Base-by-base conservation (phyloP, 1,140 invertebrate species). In the Archegozetes longisetosus region DNA sequence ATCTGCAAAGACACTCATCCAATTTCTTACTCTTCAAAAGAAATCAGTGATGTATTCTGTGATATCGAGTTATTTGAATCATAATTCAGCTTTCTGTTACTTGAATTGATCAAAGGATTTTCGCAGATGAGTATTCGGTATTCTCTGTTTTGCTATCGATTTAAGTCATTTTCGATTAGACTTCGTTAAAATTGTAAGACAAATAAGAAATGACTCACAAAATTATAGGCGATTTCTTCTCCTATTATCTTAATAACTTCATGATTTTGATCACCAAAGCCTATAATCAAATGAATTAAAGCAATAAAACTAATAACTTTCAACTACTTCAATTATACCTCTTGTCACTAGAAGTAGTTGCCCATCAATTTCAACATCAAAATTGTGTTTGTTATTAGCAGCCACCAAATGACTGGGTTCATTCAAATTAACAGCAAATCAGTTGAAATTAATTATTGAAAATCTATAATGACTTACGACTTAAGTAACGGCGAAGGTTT, bases 101-200 rank as follows among this genome's bases (percentile, higher is more conserved):
- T n/a, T 53, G 57, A 53, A 29, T 40, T 4, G 14, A 58, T 49
- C 24, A 58, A 40, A 6, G 57, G 57, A 6, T 20, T 24, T 25
- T 58, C 57, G 22, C 48, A 51, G 9, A 58, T 58, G 27, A 58
- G 49, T 28, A 58, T 58, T 14, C 57, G 48, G 29, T 58, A 58
- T 20, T 20, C n/a, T 53, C 50, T 24, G 49, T 51, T 50, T 24
- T 40, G 46, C 57, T 58, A 22, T 29, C 14, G 27, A 52, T 52
- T 14, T 14, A 25, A 24, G n/a, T 6, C n/a, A 47, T 14, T 47
- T 14, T 14, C 14, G 46, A 14, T 14, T 47, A 14, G 14, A 47
- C n/a, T 47, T n/a, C 46, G 14, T 14, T 47, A 14, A 47, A 47
- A 40, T 40, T 40, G 17, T 9, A 9, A 17, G 17, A 40, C 6